Percentiles rank a stretch among this genome's conserved stretches.
These are phyloP conservation scores for Sebastolobus altivelis DNA, from an alignment of 2,797 vertebrate genomes.

Conservation along the genomic window DNA sequence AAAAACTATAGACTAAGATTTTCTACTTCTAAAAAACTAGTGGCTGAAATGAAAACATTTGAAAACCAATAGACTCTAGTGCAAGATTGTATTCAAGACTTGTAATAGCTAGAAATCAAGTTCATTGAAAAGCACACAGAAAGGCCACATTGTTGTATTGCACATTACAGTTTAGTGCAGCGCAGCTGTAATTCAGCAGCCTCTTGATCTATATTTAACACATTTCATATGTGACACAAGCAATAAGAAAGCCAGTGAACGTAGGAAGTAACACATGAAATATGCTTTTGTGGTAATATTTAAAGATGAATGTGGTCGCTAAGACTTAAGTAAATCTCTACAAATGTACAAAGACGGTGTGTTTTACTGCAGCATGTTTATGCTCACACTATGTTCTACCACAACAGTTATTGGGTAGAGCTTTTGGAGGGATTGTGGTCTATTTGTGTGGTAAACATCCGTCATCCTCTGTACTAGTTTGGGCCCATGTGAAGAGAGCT, in stretches of 20 bases:
- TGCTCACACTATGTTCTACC: conserved; percentile 24
- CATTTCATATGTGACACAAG: neutral
- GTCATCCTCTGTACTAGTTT: conserved; percentile 46
- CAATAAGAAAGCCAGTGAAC: neutral
- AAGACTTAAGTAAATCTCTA: neutral
- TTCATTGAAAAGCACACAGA: conserved; percentile 15
- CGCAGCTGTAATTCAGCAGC: neutral
- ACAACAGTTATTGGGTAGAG: conserved; percentile 27
- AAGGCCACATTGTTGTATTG: neutral
- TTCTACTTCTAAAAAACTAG: neutral
- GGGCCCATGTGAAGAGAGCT: conserved; percentile 22
- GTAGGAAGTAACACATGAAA: neutral
- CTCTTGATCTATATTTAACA: conserved; percentile 46
- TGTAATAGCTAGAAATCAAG: neutral
- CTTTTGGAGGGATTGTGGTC: conserved; percentile 37
- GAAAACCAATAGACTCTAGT: neutral
- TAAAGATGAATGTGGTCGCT: neutral
- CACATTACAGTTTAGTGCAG: neutral
- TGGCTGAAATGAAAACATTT: neutral
- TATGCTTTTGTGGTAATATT: conserved; percentile 2
- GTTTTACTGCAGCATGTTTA: conserved; percentile 22
- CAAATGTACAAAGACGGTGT: conserved; percentile 12
- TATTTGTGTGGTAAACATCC: conserved; percentile 58
- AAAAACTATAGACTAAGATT: neutral
- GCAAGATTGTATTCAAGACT: neutral